Evolutionary conservation across 2,888 invertebrate genomes (phyloP).

Genomic region (Catotricha subobsoleta): DNA sequence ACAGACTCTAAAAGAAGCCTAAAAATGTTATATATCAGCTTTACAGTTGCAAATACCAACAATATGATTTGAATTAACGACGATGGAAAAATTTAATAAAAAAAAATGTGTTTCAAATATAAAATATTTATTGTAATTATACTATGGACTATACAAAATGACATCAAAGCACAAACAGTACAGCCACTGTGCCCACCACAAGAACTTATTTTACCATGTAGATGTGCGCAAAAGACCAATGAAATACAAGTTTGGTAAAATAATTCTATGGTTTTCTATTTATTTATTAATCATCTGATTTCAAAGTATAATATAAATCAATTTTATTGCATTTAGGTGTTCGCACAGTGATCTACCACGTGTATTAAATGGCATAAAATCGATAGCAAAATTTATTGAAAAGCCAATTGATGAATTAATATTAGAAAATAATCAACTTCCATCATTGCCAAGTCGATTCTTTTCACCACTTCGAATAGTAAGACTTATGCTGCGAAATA

Average conservation of each 20-base stretch:
- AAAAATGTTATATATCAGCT: too few species aligned
- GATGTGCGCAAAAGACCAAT: slow-evolving; percentile 57
- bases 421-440: slow-evolving; percentile 70
- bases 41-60: too few species aligned
- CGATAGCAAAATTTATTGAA: slow-evolving; percentile 44
- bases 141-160: too few species aligned
- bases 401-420: slow-evolving; percentile 70
- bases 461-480: slow-evolving; percentile 59
- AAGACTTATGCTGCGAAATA: slow-evolving; percentile 66
- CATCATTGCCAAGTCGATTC: slow-evolving; percentile 65
- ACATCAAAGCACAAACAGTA: not conserved
- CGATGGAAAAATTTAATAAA: too few species aligned
- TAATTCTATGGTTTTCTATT: not conserved
- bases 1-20: too few species aligned
- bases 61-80: too few species aligned
- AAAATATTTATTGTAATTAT: too few species aligned
- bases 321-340: slow-evolving; percentile 43
- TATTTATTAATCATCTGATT: not conserved
- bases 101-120: too few species aligned
- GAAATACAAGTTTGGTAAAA: slow-evolving; percentile 72
- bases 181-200: slow-evolving; percentile 45
- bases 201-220: slow-evolving; percentile 61
- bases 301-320: not conserved
- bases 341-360: slow-evolving; percentile 75
- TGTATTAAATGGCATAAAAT: slow-evolving; percentile 54